These are phyloP conservation scores for Zaprionus obscuricornis DNA, from an alignment of 2,888 invertebrate genomes.

Conservation along the genomic window DNA sequence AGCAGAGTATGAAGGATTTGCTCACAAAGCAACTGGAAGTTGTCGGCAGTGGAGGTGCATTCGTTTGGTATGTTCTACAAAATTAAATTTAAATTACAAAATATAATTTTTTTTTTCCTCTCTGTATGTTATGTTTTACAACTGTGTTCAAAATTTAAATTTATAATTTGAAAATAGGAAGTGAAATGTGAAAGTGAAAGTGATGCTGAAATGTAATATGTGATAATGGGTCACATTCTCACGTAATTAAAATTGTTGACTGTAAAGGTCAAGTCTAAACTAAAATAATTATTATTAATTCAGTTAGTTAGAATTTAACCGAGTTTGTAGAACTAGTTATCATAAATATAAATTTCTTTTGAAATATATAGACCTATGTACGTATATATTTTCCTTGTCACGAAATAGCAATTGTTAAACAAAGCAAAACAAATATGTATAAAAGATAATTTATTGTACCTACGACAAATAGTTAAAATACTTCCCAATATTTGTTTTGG, in stretches of 20 bases:
- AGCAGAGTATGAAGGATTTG: conserved; percentile 81
- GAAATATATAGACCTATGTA: not conserved
- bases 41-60: conserved; percentile 81
- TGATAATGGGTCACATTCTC: too few species aligned
- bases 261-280: conserved; percentile 22
- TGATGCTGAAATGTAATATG: too few species aligned
- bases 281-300: conserved; percentile 1
- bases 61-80: conserved; percentile 82
- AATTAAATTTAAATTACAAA: too few species aligned
- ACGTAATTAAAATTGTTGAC: not conserved
- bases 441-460: not conserved
- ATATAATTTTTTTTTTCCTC: too few species aligned
- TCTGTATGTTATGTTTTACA: too few species aligned
- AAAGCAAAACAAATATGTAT: not conserved
- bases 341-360: not conserved
- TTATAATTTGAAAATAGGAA: not conserved
- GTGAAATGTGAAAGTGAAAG: not conserved
- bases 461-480: not conserved
- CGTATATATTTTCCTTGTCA: not conserved
- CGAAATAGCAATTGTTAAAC: conserved; percentile 3
- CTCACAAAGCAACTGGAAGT: conserved; percentile 81
- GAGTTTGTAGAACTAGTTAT: not conserved
- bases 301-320: not conserved
- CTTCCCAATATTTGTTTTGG: conserved; percentile 2
- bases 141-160: too few species aligned